These are phyloP conservation scores for Lagodon rhomboides DNA, from an alignment of 2,797 vertebrate genomes.

Conservation along the genomic window DNA sequence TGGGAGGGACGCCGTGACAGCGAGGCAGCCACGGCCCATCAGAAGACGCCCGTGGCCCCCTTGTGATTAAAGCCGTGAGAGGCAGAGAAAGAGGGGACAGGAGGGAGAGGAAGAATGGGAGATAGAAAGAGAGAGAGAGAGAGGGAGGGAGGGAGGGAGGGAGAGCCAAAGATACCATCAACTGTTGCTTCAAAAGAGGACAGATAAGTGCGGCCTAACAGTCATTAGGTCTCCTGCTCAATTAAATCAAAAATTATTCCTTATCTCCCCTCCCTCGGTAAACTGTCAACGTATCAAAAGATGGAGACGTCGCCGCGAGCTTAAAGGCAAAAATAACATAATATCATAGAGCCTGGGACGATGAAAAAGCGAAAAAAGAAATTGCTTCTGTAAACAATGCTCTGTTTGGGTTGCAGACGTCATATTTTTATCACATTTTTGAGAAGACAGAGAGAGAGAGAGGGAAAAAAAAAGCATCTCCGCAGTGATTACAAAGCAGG, in stretches of 20 bases:
- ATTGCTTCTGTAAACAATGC: slow-evolving; percentile 47
- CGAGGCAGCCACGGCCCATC: slow-evolving; percentile 77
- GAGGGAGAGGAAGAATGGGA: slow-evolving; percentile 43
- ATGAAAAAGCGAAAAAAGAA: neutral
- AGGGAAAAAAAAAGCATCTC: slow-evolving; percentile 43
- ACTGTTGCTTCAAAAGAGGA: slow-evolving; percentile 73
- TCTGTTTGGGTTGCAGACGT: slow-evolving; percentile 36
- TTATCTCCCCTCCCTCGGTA: slow-evolving; percentile 68
- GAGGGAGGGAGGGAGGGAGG: slow-evolving; percentile 37
- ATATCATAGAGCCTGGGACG: neutral
- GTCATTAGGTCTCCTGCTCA: slow-evolving; percentile 84
- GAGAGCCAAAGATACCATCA: slow-evolving; percentile 76
- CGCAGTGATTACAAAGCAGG: slow-evolving; percentile 60
- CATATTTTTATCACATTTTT: slow-evolving; percentile 50
- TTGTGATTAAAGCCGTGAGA: slow-evolving; percentile 83
- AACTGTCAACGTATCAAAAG: slow-evolving; percentile 77
- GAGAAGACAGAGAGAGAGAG: too few species aligned
- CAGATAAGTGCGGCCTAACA: slow-evolving; percentile 73
- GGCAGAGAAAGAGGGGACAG: slow-evolving; percentile 51
- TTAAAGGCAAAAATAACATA: slow-evolving; percentile 47
- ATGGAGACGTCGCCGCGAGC: slow-evolving; percentile 55
- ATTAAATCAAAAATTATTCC: slow-evolving; percentile 80
- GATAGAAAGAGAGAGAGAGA: slow-evolving; percentile 6
- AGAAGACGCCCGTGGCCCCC: slow-evolving; percentile 81
- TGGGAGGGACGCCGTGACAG: slow-evolving; percentile 78